Percentiles rank a stretch among this genome's conserved stretches.
These are phyloP conservation scores for Tetramorium parvispinum DNA, from an alignment of 1,140 invertebrate genomes.

Conservation along the genomic window DNA sequence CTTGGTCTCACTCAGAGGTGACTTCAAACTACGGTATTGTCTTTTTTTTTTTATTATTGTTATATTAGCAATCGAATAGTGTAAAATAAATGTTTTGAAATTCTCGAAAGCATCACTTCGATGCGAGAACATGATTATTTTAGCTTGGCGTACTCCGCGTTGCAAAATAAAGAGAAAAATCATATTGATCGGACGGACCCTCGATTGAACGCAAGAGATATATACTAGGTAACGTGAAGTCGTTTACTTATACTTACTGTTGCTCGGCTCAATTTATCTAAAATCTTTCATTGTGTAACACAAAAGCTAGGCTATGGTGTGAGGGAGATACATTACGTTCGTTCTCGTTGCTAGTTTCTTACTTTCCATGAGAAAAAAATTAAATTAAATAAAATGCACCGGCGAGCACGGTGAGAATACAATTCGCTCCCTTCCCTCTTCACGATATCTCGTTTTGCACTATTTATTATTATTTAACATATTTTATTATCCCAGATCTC, in stretches of 20 bases:
- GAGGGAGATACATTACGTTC: slow-evolving; percentile 76
- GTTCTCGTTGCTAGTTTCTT: slow-evolving; percentile 74
- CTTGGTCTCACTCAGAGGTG: neutral
- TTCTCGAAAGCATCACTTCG: neutral
- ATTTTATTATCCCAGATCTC: neutral
- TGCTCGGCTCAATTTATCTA: slow-evolving; percentile 82
- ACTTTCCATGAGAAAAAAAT: slow-evolving; percentile 72
- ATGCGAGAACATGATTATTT: neutral
- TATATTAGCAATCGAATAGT: neutral
- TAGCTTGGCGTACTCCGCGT: too few relatives aligned
- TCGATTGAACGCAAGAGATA: slow-evolving; percentile 61
- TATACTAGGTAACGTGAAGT: slow-evolving; percentile 84
- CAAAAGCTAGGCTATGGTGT: slow-evolving; percentile 82
- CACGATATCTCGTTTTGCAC: neutral
- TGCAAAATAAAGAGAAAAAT: slow-evolving; percentile 25
- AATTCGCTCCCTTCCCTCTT: slow-evolving; percentile 64
- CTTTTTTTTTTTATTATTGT: neutral
- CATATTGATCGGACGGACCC: slow-evolving; percentile 30
- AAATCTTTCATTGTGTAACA: slow-evolving; percentile 81
- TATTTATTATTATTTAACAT: neutral
- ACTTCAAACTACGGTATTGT: neutral
- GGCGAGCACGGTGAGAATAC: slow-evolving; percentile 47
- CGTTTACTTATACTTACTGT: slow-evolving; percentile 85
- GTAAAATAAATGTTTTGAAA: neutral
- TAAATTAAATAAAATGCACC: slow-evolving; percentile 70